Evolutionary conservation across 2,888 invertebrate species (phyloP).

Genomic region (Zaprionus lineosus): DNA sequence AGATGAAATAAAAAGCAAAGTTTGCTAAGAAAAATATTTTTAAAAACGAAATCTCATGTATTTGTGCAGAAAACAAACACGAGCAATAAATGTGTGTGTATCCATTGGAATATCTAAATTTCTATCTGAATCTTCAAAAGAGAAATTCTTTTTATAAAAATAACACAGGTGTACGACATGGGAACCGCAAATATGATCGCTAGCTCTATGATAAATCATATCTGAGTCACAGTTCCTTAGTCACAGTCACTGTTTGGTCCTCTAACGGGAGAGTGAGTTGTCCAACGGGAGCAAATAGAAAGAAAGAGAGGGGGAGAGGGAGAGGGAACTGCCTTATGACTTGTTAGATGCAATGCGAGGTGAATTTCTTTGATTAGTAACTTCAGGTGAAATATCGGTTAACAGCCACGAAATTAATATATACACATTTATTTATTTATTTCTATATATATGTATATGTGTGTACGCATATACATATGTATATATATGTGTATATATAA

Average conservation of each 20-base stretch:
- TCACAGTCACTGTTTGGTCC: too few relatives aligned
- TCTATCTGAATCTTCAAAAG: conserved; percentile 26
- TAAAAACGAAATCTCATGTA: conserved; percentile 29
- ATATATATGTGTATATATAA: conserved; percentile 11
- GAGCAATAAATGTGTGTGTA: conserved; percentile 65
- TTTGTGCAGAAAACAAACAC: conserved; percentile 40
- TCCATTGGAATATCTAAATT: not conserved
- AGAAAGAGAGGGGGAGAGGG: too few relatives aligned
- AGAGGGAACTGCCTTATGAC: too few relatives aligned
- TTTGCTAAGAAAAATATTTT: conserved; percentile 16
- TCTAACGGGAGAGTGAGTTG: too few relatives aligned
- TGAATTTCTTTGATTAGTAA: conserved; percentile 19
- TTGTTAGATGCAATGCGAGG: too few relatives aligned
- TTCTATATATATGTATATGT: conserved; percentile 11
- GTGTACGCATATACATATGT: conserved; percentile 1
- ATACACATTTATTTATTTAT: too few relatives aligned
- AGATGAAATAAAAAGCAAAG: conserved; percentile 12
- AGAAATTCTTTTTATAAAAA: conserved; percentile 58
- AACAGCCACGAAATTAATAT: too few relatives aligned
- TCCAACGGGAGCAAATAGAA: too few relatives aligned
- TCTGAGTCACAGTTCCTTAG: conserved; percentile 36
- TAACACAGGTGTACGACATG: conserved; percentile 68
- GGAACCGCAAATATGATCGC: conserved; percentile 38
- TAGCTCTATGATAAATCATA: conserved; percentile 32
- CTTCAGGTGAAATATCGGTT: conserved; percentile 53